phyloP scores from a whole-genome alignment of 2,888 invertebrate genomes.

The Torymus aiolomorphi region DNA sequence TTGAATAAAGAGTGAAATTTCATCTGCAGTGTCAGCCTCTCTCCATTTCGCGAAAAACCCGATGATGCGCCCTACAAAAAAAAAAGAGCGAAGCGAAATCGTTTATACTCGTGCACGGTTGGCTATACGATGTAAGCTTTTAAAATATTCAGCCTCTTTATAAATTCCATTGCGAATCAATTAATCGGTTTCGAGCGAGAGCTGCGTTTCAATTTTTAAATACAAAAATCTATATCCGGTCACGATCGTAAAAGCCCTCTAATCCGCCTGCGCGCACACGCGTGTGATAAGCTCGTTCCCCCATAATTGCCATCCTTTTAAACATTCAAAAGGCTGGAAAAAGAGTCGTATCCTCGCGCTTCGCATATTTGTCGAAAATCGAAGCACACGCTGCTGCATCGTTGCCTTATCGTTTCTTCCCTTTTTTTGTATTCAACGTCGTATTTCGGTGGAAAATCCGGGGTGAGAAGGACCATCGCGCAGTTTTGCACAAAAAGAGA shows the following conservation, averaged over 20 bases:
- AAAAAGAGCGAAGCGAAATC: no score
- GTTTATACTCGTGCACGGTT: no score
- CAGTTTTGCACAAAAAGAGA: neutral
- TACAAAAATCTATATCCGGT: neutral
- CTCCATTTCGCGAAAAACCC: no score
- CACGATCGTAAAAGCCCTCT: neutral
- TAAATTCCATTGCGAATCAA: neutral
- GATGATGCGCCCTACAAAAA: no score
- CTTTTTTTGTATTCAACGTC: neutral
- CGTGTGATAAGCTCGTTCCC: no score
- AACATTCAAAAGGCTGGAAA: neutral
- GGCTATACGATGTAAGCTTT: neutral
- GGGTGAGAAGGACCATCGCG: neutral
- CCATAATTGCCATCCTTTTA: neutral
- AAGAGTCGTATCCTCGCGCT: neutral
- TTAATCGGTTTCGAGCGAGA: neutral
- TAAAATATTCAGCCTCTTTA: constrained; percentile 6
- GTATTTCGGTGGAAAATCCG: neutral
- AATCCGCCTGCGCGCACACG: no score
- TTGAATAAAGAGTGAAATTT: no score
- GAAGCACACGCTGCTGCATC: neutral
- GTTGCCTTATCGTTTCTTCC: neutral
- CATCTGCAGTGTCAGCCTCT: no score
- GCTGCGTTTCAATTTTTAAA: neutral
- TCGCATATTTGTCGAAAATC: neutral